Evolutionary conservation across 2,113 vertebrate genomes (phyloP).

Genomic region (Saguinus midas): DNA sequence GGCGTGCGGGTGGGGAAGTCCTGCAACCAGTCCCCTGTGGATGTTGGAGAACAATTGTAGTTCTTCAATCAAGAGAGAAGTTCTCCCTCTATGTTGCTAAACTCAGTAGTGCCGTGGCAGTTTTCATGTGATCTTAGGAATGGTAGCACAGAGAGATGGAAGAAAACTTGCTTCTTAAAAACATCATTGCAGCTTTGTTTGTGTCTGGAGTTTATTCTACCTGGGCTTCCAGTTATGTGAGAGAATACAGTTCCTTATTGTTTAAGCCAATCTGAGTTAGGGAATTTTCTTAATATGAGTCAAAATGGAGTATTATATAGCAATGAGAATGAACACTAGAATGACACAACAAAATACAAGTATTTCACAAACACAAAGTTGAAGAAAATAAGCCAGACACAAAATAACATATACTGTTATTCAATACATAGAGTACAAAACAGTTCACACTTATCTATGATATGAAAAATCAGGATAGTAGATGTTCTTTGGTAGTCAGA

Average conservation of each 20-base stretch:
- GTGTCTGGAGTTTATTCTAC: neutral
- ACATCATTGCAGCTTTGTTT: neutral
- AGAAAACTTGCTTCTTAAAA: neutral
- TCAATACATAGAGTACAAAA: neutral
- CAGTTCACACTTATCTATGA: neutral
- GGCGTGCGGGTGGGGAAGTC: neutral
- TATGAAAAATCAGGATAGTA: neutral
- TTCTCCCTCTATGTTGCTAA: neutral
- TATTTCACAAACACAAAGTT: neutral
- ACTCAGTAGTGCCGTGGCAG: neutral
- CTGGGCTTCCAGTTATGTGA: neutral
- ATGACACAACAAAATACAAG: neutral
- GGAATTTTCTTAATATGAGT: neutral
- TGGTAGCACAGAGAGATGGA: neutral
- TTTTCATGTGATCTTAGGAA: neutral
- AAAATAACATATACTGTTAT: neutral
- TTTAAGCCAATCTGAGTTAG: neutral
- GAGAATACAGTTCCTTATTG: neutral
- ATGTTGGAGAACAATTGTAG: neutral
- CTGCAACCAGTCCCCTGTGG: neutral
- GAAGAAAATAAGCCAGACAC: neutral
- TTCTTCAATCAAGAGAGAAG: neutral
- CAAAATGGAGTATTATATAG: neutral
- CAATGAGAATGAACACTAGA: neutral
- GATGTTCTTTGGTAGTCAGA: neutral